Base-by-base conservation (phyloP, 2,888 invertebrate species). In the Cheilosia urbana region DNA sequence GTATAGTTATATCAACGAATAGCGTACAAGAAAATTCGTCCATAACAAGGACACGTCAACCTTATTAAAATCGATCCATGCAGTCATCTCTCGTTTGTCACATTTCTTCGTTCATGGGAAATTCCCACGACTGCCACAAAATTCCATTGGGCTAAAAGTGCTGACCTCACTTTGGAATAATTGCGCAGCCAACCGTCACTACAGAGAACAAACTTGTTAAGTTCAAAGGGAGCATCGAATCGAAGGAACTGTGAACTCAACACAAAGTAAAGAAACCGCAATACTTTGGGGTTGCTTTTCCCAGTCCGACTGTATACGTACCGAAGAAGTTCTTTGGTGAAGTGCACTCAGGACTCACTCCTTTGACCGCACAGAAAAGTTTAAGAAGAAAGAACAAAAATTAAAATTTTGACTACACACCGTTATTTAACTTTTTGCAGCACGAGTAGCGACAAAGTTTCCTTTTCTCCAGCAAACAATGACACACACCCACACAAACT, bases 211-310 rank as follows among this genome's bases (percentile, higher is more conserved):
- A 66, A 78, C 68, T 73, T 73, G 78, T 63, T 72, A 73, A 63
- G 68, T 78, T 83, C 83, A 83, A 83, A 83, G 63, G 68, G 62
- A 69, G 17, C 78, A 73, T 34, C 73, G 68, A 73, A 78, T 73
- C 73, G 83, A 83, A 83, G 83, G 63, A 83, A 83, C 78, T 73
- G 78, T 73, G 68, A 72, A 78, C 83, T 68, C 42, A 68, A 63
- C 83, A 78, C 78, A 83, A 78, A 83, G 83, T 63, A 72, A 55
- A 47, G 34, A 71, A 21, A 72, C 49, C 57, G 53, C 66, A 62
- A 51, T 68, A 71, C 75, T 69, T 68, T 68, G 30, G 42, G 19
- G 21, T 68, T 24, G 17, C 49, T 55, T 47, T 24, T 47, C 19
- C 60, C 62, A 49, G 42, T 60, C n/a, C 40, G 30, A 5, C 15